phyloP scores from a whole-genome alignment of 1,140 invertebrate genomes.

The Calycopis cecrops region DNA sequence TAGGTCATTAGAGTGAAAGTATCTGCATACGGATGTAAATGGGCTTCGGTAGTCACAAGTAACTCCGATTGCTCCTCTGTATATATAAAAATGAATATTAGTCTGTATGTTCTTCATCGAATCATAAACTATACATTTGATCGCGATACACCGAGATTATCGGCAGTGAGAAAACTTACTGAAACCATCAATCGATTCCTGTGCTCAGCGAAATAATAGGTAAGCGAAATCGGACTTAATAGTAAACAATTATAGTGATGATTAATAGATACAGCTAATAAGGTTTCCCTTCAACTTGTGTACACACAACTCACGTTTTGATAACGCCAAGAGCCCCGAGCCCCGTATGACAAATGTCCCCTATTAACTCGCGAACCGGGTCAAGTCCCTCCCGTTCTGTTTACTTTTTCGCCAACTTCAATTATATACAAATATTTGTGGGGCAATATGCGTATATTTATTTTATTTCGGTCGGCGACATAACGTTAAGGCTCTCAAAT shows the following conservation, averaged over 20 bases:
- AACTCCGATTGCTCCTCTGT: too few relatives aligned
- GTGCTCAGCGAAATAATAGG: too few relatives aligned
- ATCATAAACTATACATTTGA: too few relatives aligned
- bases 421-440: conserved; percentile 35
- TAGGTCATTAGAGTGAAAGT: too few relatives aligned
- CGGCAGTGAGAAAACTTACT: too few relatives aligned
- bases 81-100: too few relatives aligned
- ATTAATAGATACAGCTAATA: not conserved
- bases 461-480: conserved; percentile 17
- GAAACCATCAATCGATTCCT: too few relatives aligned
- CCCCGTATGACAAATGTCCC: conserved; percentile 28
- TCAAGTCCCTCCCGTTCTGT: conserved; percentile 23
- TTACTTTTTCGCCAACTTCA: conserved; percentile 32
- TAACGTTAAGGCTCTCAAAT: conserved; percentile 1
- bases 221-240: too few relatives aligned
- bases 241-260: not conserved
- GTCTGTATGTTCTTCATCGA: too few relatives aligned
- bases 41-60: too few relatives aligned
- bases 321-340: conserved; percentile 22
- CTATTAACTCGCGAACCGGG: conserved; percentile 31
- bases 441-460: conserved; percentile 31
- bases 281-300: not conserved
- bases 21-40: too few relatives aligned
- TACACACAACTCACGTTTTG: conserved; percentile 31
- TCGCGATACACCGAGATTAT: too few relatives aligned